Evolutionary conservation across 2,797 vertebrate genomes (phyloP).

Genomic region (Chloroceryle amazona): DNA sequence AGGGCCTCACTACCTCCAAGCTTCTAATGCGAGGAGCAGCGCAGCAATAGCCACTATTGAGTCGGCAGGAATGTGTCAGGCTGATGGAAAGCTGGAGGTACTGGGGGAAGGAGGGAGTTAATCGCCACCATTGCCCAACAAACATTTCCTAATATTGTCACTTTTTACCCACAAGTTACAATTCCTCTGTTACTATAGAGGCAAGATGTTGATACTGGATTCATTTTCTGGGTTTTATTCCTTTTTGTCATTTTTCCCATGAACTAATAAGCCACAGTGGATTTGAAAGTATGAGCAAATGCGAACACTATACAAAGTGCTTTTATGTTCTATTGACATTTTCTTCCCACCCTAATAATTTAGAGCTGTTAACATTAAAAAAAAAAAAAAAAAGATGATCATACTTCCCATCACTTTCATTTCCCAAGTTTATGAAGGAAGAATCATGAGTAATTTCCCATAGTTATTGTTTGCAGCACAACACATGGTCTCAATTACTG

Average conservation of each 20-base stretch:
- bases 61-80: neutral
- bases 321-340: constrained; percentile 78
- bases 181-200: constrained; percentile 79
- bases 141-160: constrained; percentile 67
- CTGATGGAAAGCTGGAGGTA: neutral
- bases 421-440: constrained; percentile 69
- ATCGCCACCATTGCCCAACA: neutral
- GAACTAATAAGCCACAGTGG: constrained; percentile 83
- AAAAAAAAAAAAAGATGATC: constrained; percentile 14
- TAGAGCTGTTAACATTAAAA: constrained; percentile 75
- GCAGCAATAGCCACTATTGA: neutral
- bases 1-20: neutral
- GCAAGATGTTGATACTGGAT: constrained; percentile 81
- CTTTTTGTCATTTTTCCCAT: constrained; percentile 82
- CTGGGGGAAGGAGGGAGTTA: constrained; percentile 18
- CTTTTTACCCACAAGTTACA: constrained; percentile 69
- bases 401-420: constrained; percentile 70
- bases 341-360: constrained; percentile 77
- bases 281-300: constrained; percentile 77
- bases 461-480: constrained; percentile 71
- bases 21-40: neutral
- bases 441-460: constrained; percentile 74
- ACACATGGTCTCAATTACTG: constrained; percentile 78
- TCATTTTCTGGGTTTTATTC: constrained; percentile 76
- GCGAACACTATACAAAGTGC: constrained; percentile 75